Conservation (phyloP, 2,113 vertebrate species). For the Xenopus laevis region DNA sequence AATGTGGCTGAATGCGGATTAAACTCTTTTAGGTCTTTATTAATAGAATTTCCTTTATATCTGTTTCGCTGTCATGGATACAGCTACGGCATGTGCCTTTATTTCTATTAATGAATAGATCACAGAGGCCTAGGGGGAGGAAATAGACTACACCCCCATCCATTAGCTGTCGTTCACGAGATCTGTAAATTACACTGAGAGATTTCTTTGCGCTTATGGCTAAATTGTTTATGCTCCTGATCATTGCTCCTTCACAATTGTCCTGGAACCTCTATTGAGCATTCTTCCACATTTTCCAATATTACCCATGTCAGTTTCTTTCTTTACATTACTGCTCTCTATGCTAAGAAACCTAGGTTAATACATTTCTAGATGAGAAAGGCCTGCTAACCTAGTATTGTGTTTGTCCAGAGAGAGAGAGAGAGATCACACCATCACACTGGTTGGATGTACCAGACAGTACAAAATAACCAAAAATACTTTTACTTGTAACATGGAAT, state of each 20-base stretch:
- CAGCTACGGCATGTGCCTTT: neutral
- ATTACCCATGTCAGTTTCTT: neutral
- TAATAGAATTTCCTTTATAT: conserved; percentile 5
- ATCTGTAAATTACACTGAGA: neutral
- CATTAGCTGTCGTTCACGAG: neutral
- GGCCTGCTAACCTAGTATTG: too few species aligned
- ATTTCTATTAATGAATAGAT: conserved; percentile 6
- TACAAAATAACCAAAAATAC: too few species aligned
- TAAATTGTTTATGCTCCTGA: neutral
- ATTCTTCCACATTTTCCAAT: neutral
- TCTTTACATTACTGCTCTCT: too few species aligned
- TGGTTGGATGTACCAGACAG: too few species aligned
- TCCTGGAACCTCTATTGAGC: neutral
- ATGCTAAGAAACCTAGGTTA: too few species aligned
- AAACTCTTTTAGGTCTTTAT: conserved; percentile 2
- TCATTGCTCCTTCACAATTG: neutral
- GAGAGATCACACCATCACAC: too few species aligned
- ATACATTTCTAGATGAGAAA: too few species aligned
- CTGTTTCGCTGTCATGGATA: conserved; percentile 3
- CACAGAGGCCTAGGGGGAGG: conserved; percentile 2
- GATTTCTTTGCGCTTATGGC: neutral
- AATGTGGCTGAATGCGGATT: neutral
- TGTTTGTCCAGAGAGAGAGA: too few species aligned
- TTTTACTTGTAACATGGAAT: too few species aligned
- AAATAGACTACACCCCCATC: conserved; percentile 3